These are phyloP conservation scores for Suillia variegata DNA, from an alignment of 2,888 invertebrate genomes.

Conservation along the genomic window DNA sequence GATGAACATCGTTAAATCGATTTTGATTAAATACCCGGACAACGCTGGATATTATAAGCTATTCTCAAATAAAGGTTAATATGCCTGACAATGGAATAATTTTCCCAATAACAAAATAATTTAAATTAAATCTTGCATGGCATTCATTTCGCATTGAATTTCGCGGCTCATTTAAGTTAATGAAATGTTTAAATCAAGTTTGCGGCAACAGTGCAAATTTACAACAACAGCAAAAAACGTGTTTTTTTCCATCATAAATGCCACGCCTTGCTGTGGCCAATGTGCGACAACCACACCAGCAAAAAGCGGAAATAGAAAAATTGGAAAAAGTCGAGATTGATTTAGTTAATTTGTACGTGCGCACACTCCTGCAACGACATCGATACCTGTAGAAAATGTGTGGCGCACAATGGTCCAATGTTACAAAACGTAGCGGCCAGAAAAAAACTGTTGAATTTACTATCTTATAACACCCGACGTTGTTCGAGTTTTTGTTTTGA, in stretches of 20 bases:
- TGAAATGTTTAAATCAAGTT: constrained; percentile 4
- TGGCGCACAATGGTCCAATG: too few species aligned
- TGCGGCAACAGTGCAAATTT: not conserved
- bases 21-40: too few species aligned
- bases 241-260: not conserved
- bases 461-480: too few species aligned
- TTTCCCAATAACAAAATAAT: too few species aligned
- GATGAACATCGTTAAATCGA: too few species aligned
- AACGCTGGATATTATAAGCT: too few species aligned
- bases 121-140: not conserved
- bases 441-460: too few species aligned
- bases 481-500: too few species aligned
- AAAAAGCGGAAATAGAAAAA: not conserved
- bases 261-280: not conserved
- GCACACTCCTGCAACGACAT: constrained; percentile 1
- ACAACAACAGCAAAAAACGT: not conserved
- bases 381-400: constrained; percentile 4
- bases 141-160: constrained; percentile 12
- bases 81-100: too few species aligned
- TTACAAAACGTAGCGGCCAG: too few species aligned
- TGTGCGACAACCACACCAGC: not conserved
- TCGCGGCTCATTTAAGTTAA: constrained; percentile 14
- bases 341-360: constrained; percentile 17
- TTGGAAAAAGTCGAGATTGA: constrained; percentile 10
- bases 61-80: too few species aligned